phyloP scores from a whole-genome alignment of 2,113 vertebrate species.

The Raja brachyura region DNA sequence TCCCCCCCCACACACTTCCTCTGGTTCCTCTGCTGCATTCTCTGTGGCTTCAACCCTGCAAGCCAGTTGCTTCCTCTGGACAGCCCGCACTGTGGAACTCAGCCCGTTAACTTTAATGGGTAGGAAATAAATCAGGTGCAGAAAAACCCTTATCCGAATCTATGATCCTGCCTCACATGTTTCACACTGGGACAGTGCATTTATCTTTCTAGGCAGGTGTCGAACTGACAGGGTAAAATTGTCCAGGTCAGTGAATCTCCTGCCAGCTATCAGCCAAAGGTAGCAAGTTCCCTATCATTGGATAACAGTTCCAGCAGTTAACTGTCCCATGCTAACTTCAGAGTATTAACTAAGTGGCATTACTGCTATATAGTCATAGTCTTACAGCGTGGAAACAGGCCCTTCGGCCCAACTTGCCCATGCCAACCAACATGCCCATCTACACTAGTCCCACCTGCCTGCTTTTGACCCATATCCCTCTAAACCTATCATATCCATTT shows the following conservation, averaged over 20 bases:
- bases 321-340: background rate
- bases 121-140: background rate
- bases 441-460: too few species aligned
- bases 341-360: too few species aligned
- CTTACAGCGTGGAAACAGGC: too few species aligned
- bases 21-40: background rate
- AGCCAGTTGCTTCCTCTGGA: background rate
- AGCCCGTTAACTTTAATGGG: background rate
- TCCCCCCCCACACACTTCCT: too few species aligned
- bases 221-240: background rate
- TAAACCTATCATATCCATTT: too few species aligned
- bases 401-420: too few species aligned
- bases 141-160: background rate
- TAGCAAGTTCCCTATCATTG: background rate
- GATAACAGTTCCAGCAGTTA: background rate
- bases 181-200: background rate
- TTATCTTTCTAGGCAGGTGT: background rate
- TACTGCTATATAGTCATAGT: too few species aligned
- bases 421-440: too few species aligned
- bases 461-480: too few species aligned
- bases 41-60: background rate
- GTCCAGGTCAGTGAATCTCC: background rate
- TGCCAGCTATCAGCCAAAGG: background rate
- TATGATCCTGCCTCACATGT: background rate
- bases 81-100: background rate